Conservation (phyloP, 2,797 vertebrate species). For the Lates japonicus region DNA sequence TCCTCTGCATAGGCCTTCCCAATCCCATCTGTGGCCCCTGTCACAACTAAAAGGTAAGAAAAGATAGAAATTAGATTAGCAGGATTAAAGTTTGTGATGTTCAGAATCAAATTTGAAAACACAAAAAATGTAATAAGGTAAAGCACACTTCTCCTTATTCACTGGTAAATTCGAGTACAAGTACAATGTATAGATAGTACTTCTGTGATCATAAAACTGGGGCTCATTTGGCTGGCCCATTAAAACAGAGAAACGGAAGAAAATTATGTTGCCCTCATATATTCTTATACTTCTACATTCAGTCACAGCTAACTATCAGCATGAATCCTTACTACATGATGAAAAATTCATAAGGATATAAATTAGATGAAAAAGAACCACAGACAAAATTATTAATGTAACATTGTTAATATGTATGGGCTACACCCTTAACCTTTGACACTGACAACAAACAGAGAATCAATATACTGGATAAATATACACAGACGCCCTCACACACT, state of each 20-base stretch:
- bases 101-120: not conserved
- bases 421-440: not conserved
- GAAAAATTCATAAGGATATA: not conserved
- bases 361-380: not conserved
- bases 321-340: not conserved
- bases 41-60: conserved; percentile 87
- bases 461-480: not conserved
- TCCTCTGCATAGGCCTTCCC: conserved; percentile 96
- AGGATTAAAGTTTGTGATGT: not conserved
- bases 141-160: not conserved
- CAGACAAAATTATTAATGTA: not conserved
- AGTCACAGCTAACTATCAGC: not conserved
- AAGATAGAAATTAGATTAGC: conserved; percentile 39
- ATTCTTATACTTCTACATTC: not conserved
- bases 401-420: not conserved
- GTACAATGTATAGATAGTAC: not conserved
- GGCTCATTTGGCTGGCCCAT: not conserved
- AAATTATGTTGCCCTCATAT: not conserved
- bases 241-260: not conserved
- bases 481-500: not conserved
- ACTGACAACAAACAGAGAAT: not conserved
- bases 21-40: conserved; percentile 97
- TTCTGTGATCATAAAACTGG: not conserved
- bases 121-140: not conserved
- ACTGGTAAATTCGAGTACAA: not conserved